Evolutionary conservation across 2,113 vertebrate genomes (phyloP).

Genomic region (Anthoscopus minutus): DNA sequence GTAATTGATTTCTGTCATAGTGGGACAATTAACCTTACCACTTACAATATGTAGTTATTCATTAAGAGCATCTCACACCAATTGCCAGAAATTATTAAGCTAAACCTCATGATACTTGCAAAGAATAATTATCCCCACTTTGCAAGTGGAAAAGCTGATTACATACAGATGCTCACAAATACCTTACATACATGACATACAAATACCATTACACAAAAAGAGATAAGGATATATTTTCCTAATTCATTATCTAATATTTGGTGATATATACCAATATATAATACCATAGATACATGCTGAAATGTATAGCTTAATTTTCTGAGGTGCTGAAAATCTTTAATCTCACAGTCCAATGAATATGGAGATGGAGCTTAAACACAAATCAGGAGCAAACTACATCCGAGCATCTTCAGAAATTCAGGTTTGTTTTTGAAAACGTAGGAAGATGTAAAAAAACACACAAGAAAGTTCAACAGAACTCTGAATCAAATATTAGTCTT

Average conservation of each 20-base stretch:
- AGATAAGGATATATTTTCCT: neutral
- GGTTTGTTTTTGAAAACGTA: neutral
- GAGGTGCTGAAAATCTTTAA: neutral
- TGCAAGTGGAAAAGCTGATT: neutral
- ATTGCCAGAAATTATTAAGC: conserved; percentile 26
- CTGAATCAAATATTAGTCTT: neutral
- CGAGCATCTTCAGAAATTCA: neutral
- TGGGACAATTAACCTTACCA: conserved; percentile 36
- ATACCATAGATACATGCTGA: neutral
- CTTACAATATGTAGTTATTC: conserved; percentile 34
- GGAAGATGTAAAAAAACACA: neutral
- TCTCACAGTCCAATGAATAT: neutral
- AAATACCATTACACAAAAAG: neutral
- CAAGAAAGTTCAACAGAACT: neutral
- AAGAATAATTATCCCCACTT: conserved; percentile 1
- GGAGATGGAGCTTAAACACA: neutral
- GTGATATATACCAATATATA: neutral
- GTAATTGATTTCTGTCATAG: conserved; percentile 45
- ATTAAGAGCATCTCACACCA: conserved; percentile 15
- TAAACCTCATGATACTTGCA: conserved; percentile 23
- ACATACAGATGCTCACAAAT: neutral
- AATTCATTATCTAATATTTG: neutral
- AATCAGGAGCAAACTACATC: neutral
- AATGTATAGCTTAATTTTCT: neutral
- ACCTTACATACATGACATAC: neutral